These are phyloP conservation scores for Morpho helenor DNA, from an alignment of 2,888 invertebrate genomes.

Conservation along the genomic window DNA sequence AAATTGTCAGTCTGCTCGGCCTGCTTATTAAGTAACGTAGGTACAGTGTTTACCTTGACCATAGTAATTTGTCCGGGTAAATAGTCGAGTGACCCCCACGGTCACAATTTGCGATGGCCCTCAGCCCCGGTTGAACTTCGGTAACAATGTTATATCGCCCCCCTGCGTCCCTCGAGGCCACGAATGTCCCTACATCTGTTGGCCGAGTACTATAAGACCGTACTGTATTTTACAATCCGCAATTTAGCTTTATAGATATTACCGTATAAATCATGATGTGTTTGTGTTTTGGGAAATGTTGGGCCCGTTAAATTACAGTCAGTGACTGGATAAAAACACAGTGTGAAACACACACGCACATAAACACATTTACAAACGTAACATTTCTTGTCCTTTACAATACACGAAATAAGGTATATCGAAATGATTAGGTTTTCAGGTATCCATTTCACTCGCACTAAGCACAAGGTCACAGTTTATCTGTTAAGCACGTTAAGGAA, in stretches of 20 bases:
- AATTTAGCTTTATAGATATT: conserved; percentile 65
- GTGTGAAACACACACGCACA: too few species aligned
- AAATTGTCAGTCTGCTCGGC: conserved; percentile 35
- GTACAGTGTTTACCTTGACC: conserved; percentile 52
- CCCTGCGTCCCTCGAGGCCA: conserved; percentile 60
- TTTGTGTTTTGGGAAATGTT: not conserved
- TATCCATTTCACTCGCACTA: too few species aligned
- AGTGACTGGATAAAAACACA: too few species aligned
- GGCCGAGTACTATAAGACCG: conserved; percentile 60
- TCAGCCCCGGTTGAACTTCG: conserved; percentile 65
- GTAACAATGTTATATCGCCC: conserved; percentile 71
- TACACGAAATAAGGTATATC: too few species aligned
- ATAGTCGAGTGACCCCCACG: conserved; percentile 64
- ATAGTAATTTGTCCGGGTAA: conserved; percentile 60
- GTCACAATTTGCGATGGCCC: conserved; percentile 67
- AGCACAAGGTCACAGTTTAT: too few species aligned
- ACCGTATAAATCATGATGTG: conserved; percentile 57
- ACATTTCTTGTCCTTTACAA: too few species aligned
- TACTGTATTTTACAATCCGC: conserved; percentile 48
- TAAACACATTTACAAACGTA: too few species aligned
- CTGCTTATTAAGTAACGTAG: conserved; percentile 56
- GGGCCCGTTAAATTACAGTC: too few species aligned
- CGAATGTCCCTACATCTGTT: conserved; percentile 68
- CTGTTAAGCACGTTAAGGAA: too few species aligned
- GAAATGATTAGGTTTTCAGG: too few species aligned